phyloP scores from a whole-genome alignment of 2,888 invertebrate genomes.

The Shargacucullia verbasci region DNA sequence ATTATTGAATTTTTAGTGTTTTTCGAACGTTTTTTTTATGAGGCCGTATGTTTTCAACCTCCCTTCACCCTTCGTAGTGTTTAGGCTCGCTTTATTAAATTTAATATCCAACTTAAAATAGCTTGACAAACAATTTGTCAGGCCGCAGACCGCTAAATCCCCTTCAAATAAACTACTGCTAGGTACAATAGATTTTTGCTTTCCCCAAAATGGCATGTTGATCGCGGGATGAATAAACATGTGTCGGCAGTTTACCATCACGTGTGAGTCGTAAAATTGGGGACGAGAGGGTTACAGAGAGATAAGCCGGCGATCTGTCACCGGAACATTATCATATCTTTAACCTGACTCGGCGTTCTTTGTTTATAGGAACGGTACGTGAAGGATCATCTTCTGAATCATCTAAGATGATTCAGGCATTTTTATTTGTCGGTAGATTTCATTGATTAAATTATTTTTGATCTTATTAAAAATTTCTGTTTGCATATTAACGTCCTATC shows the following conservation, averaged over 20 bases:
- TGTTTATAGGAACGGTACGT: conserved; percentile 27
- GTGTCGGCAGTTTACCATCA: conserved; percentile 56
- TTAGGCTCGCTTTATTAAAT: too few relatives aligned
- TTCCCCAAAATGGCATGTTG: conserved; percentile 44
- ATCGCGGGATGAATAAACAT: conserved; percentile 55
- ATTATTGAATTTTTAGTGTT: too few relatives aligned
- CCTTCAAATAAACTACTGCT: conserved; percentile 18
- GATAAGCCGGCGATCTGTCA: conserved; percentile 57
- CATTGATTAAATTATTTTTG: too few relatives aligned
- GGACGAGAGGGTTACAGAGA: conserved; percentile 45
- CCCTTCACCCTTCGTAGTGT: too few relatives aligned
- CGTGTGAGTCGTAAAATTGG: conserved; percentile 54
- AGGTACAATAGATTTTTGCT: conserved; percentile 47
- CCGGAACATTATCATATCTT: conserved; percentile 55
- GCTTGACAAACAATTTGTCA: conserved; percentile 8
- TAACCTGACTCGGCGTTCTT: conserved; percentile 33
- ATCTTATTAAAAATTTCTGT: too few relatives aligned
- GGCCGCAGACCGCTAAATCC: background rate
- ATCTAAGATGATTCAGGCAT: conserved; percentile 11
- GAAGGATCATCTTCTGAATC: too few relatives aligned
- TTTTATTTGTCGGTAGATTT: too few relatives aligned
- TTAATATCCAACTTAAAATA: too few relatives aligned
- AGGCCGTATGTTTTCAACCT: too few relatives aligned
- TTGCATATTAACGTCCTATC: too few relatives aligned
- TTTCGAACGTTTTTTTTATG: too few relatives aligned